Base-by-base conservation (phyloP, 2,888 invertebrate species). In the Corythucha ciliata region DNA sequence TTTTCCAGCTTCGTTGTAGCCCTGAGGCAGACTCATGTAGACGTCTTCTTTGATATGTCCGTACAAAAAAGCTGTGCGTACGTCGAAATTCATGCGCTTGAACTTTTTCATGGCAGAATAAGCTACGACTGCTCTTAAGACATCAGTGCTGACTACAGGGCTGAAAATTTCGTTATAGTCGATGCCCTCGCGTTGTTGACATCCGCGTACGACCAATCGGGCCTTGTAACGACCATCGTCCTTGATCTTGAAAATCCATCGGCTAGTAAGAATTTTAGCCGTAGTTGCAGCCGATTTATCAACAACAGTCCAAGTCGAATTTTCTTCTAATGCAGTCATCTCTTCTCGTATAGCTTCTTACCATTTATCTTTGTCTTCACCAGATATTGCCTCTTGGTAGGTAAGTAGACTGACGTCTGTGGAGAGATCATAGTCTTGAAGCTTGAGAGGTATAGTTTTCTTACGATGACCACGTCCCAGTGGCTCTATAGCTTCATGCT, bases 141-240 rank as follows among this genome's bases (percentile, higher is more conserved):
- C 24, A 4, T 46, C 48, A 36, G 10, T 36, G 7, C 48, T 12
- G 4, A 46, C 36, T 20, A 46, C 46, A 5, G 46, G 46, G 36
- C 46, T 46, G 24, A 46, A 46, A 4, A 46, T 34, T 34, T 46
- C 46, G 16, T 46, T 33, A 12, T 24, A 48, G 18, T 48, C 48
- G 18, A 37, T 36, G 18, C 48, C 37, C 12, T 24, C 25, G 4
- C 37, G 24, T 26, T 48, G 48, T 25, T 48, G 37, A 16, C 48
- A 48, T 4, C 48, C 48, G 3, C 48, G 22, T 3, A 48, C 37
- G 7, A 48, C 48, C 7, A 48, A 27, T 6, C 48, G 22, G 4
- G 48, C 48, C 26, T 39, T 36, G 18, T 48, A 37, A 3, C 37
- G 36, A n/a, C 48, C 48, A 25, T 48, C 37, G 22, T 48, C 48